Evolutionary conservation across 2,888 invertebrate genomes (phyloP).

Genomic region (Zaprionus lineosus): DNA sequence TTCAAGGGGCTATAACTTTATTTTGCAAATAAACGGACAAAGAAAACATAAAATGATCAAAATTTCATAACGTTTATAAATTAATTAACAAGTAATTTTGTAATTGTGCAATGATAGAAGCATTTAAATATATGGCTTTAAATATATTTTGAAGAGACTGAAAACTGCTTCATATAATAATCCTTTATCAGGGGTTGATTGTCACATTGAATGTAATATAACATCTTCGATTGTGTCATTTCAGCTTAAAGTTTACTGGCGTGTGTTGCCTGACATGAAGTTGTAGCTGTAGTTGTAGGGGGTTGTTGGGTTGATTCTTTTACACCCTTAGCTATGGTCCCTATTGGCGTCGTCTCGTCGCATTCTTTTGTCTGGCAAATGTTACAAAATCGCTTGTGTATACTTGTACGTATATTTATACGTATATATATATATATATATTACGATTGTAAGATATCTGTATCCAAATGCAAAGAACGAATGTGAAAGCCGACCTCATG

Average conservation of each 20-base stretch:
- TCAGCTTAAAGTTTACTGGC: constrained; percentile 14
- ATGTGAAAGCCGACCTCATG: too few species aligned
- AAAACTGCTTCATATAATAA: too few species aligned
- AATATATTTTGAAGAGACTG: too few species aligned
- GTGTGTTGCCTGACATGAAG: constrained; percentile 6
- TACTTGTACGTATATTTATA: background rate
- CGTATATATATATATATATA: background rate
- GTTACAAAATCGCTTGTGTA: constrained; percentile 34
- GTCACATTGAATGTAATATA: background rate
- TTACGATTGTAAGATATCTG: background rate
- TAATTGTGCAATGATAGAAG: too few species aligned
- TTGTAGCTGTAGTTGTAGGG: constrained; percentile 2
- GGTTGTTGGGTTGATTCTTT: constrained; percentile 27
- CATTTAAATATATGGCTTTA: too few species aligned
- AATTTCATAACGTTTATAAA: too few species aligned
- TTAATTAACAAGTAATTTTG: too few species aligned
- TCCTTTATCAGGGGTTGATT: background rate
- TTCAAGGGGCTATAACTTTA: too few species aligned
- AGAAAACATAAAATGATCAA: too few species aligned
- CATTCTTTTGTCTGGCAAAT: constrained; percentile 45
- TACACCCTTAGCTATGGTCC: constrained; percentile 26
- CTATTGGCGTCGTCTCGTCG: constrained; percentile 55
- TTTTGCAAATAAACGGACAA: too few species aligned
- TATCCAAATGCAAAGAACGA: background rate
- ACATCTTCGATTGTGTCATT: constrained; percentile 35